Evolutionary conservation across 2,888 invertebrate species (phyloP).

Genomic region (Drosophila mimetica): DNA sequence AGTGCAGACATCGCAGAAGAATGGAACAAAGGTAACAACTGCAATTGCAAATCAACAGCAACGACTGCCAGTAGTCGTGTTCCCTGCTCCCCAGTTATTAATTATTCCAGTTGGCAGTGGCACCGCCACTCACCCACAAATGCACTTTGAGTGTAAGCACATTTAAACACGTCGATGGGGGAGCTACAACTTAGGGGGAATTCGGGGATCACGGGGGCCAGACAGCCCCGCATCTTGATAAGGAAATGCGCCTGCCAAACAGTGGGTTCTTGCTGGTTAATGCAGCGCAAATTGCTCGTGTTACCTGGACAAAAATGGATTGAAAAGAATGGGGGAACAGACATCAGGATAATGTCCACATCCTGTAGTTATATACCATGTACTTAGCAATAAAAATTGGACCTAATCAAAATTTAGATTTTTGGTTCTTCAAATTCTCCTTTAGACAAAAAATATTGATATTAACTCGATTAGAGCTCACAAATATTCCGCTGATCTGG

Average conservation of each 20-base stretch:
- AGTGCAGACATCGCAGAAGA: conserved; percentile 51
- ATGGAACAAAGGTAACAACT: conserved; percentile 36
- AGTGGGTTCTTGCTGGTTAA: conserved; percentile 48
- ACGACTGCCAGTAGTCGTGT: conserved; percentile 4
- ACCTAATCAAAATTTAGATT: no score
- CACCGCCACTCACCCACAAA: conserved; percentile 52
- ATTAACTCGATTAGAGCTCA: no score
- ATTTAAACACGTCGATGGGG: conserved; percentile 52
- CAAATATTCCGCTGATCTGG: no score
- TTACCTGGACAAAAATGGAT: conserved; percentile 54
- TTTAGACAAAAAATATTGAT: no score
- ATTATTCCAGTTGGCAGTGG: conserved; percentile 62
- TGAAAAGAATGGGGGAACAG: background rate
- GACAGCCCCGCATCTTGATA: conserved; percentile 29
- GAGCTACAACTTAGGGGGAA: background rate
- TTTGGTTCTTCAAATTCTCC: no score
- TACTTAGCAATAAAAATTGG: no score
- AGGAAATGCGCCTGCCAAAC: conserved; percentile 40
- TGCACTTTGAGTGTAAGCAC: conserved; percentile 58
- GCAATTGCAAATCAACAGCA: conserved; percentile 40
- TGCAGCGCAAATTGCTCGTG: conserved; percentile 67
- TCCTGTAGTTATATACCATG: no score
- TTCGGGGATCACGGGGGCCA: conserved; percentile 10
- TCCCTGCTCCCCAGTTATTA: conserved; percentile 49
- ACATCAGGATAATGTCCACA: no score